Evolutionary conservation across 2,113 vertebrate species (phyloP).

Genomic region (Gopherus flavomarginatus): DNA sequence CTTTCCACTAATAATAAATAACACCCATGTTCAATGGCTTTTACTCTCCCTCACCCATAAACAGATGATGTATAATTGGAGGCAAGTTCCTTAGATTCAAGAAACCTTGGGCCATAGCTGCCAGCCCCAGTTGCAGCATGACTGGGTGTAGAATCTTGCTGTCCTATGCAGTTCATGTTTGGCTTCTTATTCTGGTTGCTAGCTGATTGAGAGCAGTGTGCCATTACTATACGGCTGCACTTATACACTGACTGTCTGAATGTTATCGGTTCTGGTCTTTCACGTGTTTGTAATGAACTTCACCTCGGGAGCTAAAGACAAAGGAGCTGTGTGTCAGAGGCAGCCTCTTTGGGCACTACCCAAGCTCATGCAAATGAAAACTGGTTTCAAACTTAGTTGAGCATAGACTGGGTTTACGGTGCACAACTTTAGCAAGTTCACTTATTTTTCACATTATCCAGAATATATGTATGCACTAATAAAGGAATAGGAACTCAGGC

Average conservation of each 20-base stretch:
- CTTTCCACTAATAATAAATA: neutral
- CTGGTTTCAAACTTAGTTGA: neutral
- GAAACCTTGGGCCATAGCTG: neutral
- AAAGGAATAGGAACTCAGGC: neutral
- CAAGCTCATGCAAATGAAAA: neutral
- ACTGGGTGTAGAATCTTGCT: neutral
- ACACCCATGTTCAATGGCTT: neutral
- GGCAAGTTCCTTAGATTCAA: rapidly evolving
- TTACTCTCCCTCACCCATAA: neutral
- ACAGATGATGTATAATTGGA: neutral
- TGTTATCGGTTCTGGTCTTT: neutral
- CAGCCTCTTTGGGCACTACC: neutral
- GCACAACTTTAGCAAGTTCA: neutral
- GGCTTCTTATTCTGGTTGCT: neutral
- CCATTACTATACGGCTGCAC: neutral
- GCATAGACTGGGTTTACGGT: neutral
- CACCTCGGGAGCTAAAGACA: neutral
- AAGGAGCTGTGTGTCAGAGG: neutral
- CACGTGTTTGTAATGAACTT: neutral
- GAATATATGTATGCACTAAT: neutral
- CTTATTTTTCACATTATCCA: neutral
- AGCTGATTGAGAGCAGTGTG: neutral
- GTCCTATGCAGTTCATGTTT: neutral
- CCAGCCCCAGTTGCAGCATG: neutral
- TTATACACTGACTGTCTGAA: neutral